Base-by-base conservation (phyloP, 2,888 invertebrate species). In the Megalurothrips usitatus region DNA sequence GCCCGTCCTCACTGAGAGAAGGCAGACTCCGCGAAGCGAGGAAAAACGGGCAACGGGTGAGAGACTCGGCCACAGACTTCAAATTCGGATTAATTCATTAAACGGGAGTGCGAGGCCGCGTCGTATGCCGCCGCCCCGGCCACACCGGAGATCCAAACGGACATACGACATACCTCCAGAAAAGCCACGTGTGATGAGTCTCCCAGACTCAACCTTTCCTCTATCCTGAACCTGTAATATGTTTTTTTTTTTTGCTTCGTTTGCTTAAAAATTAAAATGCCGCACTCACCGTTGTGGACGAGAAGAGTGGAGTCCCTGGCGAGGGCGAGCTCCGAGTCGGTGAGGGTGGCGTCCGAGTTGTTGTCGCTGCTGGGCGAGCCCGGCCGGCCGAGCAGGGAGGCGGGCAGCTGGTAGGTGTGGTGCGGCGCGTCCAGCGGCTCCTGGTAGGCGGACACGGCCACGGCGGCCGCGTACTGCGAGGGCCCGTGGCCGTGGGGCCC, bases 341-440 rank as follows among this genome's bases (percentile, higher is more conserved):
- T 94, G 85, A 94, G 91, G 47, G 94, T 94, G 78, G 94, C 94
- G 91, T 94, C 94, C 84, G 94, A 94, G 83, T 93, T 94, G 92
- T 94, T 94, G 87, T 94, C 94, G 84, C 94, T 93, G 79, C 93
- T 93, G 84, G 94, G 94, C 86, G 94, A 93, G 89, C 94, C 92
- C 11, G 68, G 68, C 23, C 68, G 68, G 68, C 12, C 12, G 87
- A 94, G 92, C 85, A 94, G 90, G 85, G 93, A 91, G 84, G 91
- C 90, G 68, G 89, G 89, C 85, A 89, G 89, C 85, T 89, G 90
- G 86, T 89, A 89, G 83, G 88, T 88, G 85, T 88, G 88, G 86
- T 90, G 90, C 84, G 87, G 88, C 88, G 87, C 89, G 86, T 82
- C 86, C 86, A 83, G 86, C 87, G 83, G 86, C 86, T 82, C 84